A percentile compares a stretch with the other conserved stretches of the same genome.
These are phyloP conservation scores for Theocolax elegans DNA, from an alignment of 1,140 invertebrate genomes.

Conservation along the genomic window DNA sequence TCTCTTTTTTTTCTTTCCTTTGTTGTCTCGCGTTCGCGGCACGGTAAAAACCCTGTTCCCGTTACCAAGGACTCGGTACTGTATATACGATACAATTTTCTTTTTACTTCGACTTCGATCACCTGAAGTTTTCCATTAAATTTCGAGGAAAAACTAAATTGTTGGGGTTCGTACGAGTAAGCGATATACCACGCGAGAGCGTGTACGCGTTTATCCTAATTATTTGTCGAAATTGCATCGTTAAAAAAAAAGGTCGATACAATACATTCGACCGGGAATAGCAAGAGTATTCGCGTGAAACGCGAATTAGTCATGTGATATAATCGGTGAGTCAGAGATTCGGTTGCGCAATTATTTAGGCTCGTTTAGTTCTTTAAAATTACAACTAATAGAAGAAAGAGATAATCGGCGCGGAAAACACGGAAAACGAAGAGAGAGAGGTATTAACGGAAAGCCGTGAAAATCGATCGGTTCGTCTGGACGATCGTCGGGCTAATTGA, in stretches of 20 bases:
- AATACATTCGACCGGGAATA: no score
- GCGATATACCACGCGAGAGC: no score
- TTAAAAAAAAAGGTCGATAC: no score
- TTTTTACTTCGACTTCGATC: no score
- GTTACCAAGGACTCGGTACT: no score
- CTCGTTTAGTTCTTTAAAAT: neutral
- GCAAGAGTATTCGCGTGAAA: neutral
- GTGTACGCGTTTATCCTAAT: no score
- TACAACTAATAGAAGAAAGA: neutral
- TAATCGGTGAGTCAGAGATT: slow-evolving; percentile 22
- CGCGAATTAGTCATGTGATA: slow-evolving; percentile 24
- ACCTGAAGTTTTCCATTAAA: neutral
- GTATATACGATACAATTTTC: no score
- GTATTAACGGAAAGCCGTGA: neutral
- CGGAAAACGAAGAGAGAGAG: neutral
- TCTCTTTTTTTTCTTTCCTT: no score
- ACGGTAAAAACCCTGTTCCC: no score
- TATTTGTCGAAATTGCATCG: no score
- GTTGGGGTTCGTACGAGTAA: neutral
- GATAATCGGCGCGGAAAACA: neutral
- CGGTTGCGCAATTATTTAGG: slow-evolving; percentile 9
- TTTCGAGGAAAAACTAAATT: neutral
- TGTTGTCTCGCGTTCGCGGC: no score
- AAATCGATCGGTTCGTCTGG: neutral
- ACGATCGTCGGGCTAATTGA: neutral